Base-by-base conservation (phyloP, 1,140 invertebrate genomes). In the Drosophila suzukii region DNA sequence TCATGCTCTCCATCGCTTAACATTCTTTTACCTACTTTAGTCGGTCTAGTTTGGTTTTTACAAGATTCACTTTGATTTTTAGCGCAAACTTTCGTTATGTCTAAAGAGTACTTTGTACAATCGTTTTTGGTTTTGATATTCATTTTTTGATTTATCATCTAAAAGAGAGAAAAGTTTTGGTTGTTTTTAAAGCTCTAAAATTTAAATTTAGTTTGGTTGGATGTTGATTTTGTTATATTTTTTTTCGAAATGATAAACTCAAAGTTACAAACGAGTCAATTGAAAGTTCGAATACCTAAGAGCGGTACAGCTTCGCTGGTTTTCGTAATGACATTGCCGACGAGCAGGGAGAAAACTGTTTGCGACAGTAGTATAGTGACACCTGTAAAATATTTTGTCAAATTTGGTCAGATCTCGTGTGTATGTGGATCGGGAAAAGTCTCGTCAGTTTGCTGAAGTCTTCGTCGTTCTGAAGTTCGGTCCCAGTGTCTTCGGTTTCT, bases 311-410 rank as follows among this genome's bases (percentile, higher is more conserved):
- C 97, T 93, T 99, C 98, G 93, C 97, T 98, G 92, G 98, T 98
- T 94, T 98, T 97, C 93, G 98, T 98, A 94, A 99, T 98, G 92
- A 98, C 96, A 95, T 98, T 95, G 93, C 96, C 97, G 94, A 99
- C 96, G 95, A 99, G 96, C 94, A 99, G 95, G 94, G 98, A 98
- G 95, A 99, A 99, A 94, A 99, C 98, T 94, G 98, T 99, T 95
- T 99, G 96, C 92, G 98, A 99, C 94, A 99, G 97, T 93, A 99
- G 96, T 94, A 99, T 99, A 94, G 98, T 99, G 93, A 99, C 97
- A 96, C 97, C 98, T 99, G 97, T 51, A 89, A 78, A 84, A 89
- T 85, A 89, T 65, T 80, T 73, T n/a, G 60, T 72, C 63, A 83
- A 83, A 82, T 73, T 78, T 63, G 51, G 66, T 71, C 49, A 59